Base-by-base conservation (phyloP, 2,888 invertebrate species). In the Anagyrus pseudococci region DNA sequence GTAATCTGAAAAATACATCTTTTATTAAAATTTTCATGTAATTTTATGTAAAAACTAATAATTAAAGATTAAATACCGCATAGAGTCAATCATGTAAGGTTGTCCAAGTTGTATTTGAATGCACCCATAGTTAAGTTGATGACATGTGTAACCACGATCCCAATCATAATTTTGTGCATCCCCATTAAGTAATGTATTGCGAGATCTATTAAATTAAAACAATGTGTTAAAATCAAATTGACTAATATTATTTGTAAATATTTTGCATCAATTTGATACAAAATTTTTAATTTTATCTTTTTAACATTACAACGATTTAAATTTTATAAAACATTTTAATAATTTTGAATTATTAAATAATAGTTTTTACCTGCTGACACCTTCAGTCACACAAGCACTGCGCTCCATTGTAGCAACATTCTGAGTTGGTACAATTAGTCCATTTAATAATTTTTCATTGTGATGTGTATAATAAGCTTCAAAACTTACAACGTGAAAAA, bases 71-170 rank as follows among this genome's bases (percentile, higher is more conserved):
- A n/a, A n/a, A n/a, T 73, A 84, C 82, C 96, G 88, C 85, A 98
- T 88, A 26, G 94, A 94, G 60, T 90, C 88, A 67, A 98, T 88
- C 77, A 96, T 86, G 81, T 96, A 98, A 2, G 99, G 98, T 85
- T 99, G 99, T 60, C 89, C 94, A 69, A 99, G 86, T 83, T 98
- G 96, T 66, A 99, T 92, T 72, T 96, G 87, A 77, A 99, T 97
- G 71, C 94, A 90, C 62, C 98, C 98, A 70, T 94, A 92, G 71
- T 96, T 95, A 66, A 96, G 84, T 83, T 97, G 97, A 84, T 98
- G 97, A 81, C 97, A 98, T 4, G 97, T 98, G 82, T 98, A 98
- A 67, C 98, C 98, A 58, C 93, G 93, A 83, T 99, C 98, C 98
- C 98, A 98, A 84, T 98, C 97, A 82, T 98, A 99, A 83, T 93